These are phyloP conservation scores for Helicoverpa assulta DNA, from an alignment of 2,888 invertebrate genomes.

Conservation along the genomic window DNA sequence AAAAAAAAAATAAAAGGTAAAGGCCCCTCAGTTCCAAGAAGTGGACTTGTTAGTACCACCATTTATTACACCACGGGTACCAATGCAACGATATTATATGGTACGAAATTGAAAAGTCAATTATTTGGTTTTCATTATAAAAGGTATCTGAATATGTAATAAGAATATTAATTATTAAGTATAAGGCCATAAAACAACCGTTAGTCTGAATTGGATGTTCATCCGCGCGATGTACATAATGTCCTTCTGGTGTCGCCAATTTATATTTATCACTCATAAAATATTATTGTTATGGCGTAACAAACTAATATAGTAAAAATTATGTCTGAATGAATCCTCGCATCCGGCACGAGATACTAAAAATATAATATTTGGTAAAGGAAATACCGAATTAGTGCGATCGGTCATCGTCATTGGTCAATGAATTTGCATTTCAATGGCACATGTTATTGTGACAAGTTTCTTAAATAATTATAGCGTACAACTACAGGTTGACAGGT, in stretches of 20 bases:
- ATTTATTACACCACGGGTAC: conserved; percentile 86
- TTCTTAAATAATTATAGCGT: conserved; percentile 52
- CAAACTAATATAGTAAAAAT: conserved; percentile 45
- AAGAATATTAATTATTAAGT: conserved; percentile 57
- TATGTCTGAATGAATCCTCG: conserved; percentile 32
- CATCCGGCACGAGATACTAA: conserved; percentile 52
- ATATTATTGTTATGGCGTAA: conserved; percentile 50
- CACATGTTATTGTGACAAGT: conserved; percentile 36
- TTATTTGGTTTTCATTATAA: conserved; percentile 67
- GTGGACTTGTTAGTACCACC: conserved; percentile 83
- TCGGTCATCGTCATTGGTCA: conserved; percentile 50
- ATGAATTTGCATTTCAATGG: conserved; percentile 54
- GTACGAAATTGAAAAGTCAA: conserved; percentile 74
- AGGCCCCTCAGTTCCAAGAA: conserved; percentile 82
- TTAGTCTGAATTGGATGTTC: conserved; percentile 46
- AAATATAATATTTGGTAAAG: conserved; percentile 46
- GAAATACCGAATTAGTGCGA: conserved; percentile 45
- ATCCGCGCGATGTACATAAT: conserved; percentile 36
- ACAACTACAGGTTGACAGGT: conserved; percentile 48
- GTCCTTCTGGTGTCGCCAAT: conserved; percentile 33
- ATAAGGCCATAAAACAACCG: conserved; percentile 49
- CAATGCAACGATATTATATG: conserved; percentile 67
- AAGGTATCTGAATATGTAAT: conserved; percentile 52
- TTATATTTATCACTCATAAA: conserved; percentile 56
- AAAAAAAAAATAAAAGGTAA: conserved; percentile 70